A percentile compares a stretch with the other conserved stretches of the same genome.
These are phyloP conservation scores for Lasiommata megera DNA, from an alignment of 2,888 invertebrate genomes.

Conservation along the genomic window DNA sequence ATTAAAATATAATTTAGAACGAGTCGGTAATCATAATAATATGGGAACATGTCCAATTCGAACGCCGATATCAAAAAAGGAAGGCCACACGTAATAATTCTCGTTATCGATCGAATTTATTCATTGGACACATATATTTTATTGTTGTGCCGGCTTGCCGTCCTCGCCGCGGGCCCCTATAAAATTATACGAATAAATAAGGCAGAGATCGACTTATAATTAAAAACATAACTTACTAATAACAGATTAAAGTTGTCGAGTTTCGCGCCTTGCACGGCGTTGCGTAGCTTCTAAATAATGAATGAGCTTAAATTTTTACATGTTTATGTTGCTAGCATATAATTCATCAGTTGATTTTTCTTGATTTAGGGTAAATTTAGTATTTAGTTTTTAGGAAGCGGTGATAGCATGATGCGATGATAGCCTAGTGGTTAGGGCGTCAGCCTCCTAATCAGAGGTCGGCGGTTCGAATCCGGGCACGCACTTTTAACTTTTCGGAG, in stretches of 20 bases:
- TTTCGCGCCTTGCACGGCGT: constrained; percentile 57
- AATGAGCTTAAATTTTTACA: constrained; percentile 11
- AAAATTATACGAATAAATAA: constrained; percentile 80
- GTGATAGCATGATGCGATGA: too few species aligned
- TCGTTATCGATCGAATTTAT: constrained; percentile 78
- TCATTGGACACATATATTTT: constrained; percentile 70
- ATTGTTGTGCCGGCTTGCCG: constrained; percentile 59
- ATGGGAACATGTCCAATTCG: constrained; percentile 32
- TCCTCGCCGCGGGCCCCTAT: constrained; percentile 72
- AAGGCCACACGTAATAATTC: constrained; percentile 68
- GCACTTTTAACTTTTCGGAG: too few species aligned
- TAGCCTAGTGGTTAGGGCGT: too few species aligned
- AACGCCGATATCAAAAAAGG: constrained; percentile 51
- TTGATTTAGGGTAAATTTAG: too few species aligned
- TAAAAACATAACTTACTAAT: constrained; percentile 81
- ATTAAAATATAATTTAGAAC: background rate
- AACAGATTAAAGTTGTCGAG: constrained; percentile 74
- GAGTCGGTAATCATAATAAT: background rate
- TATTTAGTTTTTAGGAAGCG: too few species aligned
- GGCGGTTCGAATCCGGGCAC: too few species aligned
- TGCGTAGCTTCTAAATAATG: constrained; percentile 13
- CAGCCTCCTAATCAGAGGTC: too few species aligned
- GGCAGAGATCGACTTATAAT: constrained; percentile 69
- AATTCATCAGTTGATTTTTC: constrained; percentile 23
- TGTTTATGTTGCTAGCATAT: constrained; percentile 19